Evolutionary conservation across 1,140 invertebrate genomes (phyloP), one percentile per base, ranked within the genome.

Genomic region (Pseudomyrmex dendroicus): DNA sequence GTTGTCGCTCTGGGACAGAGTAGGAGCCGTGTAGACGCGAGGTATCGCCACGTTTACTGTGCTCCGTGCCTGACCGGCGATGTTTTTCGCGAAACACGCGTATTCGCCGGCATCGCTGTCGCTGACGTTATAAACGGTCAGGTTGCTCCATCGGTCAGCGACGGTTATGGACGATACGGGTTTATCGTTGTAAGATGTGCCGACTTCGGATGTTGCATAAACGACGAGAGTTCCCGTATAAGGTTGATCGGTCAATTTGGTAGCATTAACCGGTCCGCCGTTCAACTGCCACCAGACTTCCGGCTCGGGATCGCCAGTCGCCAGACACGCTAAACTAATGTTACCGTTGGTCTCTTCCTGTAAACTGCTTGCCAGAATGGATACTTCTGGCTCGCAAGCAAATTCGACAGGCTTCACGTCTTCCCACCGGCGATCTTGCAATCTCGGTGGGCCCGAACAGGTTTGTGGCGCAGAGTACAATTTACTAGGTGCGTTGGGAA

Each of bases 211-310:
- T 13, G 63, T 80, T 1, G 85, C 44, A 25, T 88, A 72, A 12
- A 82, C 63, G 1, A 89, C 59, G 66, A 80, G 83, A 0, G 73
- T 85, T 0, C 84, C 84, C 9, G 76, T 54, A 2, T 89, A 87
- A 0, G 46, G 2, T 22, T 89, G 88, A 5, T 89, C 88, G n/a
- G 82, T 78, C 1, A 73, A 17, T 13, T 94, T 94, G 48, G 93
- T 95, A 2, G 93, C 93, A 46, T 95, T 95, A 0, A 93, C 95
- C 91, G 90, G 95, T 76, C 95, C 95, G 0, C 97, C 97, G 89
- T 98, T 97, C 62, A 97, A 95, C 22, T 98, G 95, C 98, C 98
- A 99, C 86, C 95, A 96, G 8, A 98, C 96, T 91, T 96, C 95
- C 1, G 98, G 97, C 90, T 97, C 95, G 1, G 98, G 98, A 91